A percentile compares a stretch with the other conserved stretches of the same genome.
Conservation (phyloP, 2,113 vertebrate genomes). For the Caretta caretta region DNA sequence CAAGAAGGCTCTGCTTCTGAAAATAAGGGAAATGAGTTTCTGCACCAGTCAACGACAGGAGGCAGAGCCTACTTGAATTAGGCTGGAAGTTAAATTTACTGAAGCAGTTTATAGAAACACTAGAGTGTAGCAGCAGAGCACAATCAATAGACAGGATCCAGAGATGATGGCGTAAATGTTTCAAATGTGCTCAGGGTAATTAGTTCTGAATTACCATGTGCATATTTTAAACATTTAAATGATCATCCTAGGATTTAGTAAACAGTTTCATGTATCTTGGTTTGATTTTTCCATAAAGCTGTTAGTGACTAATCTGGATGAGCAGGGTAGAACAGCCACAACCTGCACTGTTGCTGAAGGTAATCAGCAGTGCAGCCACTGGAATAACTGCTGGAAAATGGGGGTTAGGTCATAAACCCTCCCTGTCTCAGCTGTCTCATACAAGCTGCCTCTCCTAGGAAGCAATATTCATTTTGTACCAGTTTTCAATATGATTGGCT, state of each 20-base stretch:
- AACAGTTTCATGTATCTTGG: constrained; percentile 27
- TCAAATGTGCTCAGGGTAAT: constrained; percentile 69
- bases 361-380: constrained; percentile 30
- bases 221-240: constrained; percentile 67
- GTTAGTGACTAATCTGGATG: neutral
- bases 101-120: constrained; percentile 69
- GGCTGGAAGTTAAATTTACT: constrained; percentile 75
- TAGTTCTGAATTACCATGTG: constrained; percentile 78
- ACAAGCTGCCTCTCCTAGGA: constrained; percentile 53
- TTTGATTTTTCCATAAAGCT: neutral
- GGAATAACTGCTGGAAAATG: constrained; percentile 65
- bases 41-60: constrained; percentile 51
- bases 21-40: constrained; percentile 65
- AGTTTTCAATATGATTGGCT: constrained; percentile 66
- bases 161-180: constrained; percentile 66
- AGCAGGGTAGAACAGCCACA: neutral
- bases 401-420: constrained; percentile 67
- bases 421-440: constrained; percentile 35
- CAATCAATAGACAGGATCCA: constrained; percentile 72
- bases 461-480: constrained; percentile 39
- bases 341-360: constrained; percentile 38
- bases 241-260: constrained; percentile 56
- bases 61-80: constrained; percentile 70
- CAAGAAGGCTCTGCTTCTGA: constrained; percentile 61
- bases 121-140: constrained; percentile 42